Base-by-base conservation (phyloP, 1,140 invertebrate genomes). In the Nylanderia fulva region DNA sequence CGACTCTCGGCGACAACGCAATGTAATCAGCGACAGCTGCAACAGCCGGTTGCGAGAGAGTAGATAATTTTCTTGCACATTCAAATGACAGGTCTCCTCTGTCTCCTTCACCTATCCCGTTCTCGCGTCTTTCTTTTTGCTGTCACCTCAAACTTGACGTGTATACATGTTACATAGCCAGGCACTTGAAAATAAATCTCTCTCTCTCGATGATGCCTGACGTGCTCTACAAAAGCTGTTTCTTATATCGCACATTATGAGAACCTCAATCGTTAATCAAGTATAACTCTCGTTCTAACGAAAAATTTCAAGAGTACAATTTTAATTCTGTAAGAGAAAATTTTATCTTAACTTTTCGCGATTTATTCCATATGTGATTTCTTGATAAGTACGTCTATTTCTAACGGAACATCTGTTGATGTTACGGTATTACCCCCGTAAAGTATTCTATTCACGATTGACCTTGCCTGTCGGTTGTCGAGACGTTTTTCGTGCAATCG, bases 51-150 rank as follows among this genome's bases (percentile, higher is more conserved):
- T 84, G 82, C 39, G 72, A 79, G 45, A 61, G 74, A 76, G 58
- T 11, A 21, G 61, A 84, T 79, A 79, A 85, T 79, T 85, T 80
- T 56, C 33, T 80, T 69, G 84, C 54, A 48, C 75, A 77, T 79
- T 80, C 33, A 69, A 56, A 80, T 33, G 15, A 48, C 45, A 1
- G 6, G 18, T 18, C 36, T 5, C 21, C 39, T 39, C 42, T 60
- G 24, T 42, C 48, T 45, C 27, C 42, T 42, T 80, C 63, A 45
- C 60, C 63, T 69, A 69, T 68, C 58, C 60, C 54, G 5, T 61
- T 63, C 39, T 61, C 61, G 21, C 60, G 36, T 24, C 63, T 85
- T 72, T 56, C 39, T 48, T 48, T 69, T 48, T 11, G 1, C 24
- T 29, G 29, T 29, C 60, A 42, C 27, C 63, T 79, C 84, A n/a